phyloP scores from a whole-genome alignment of 2,113 vertebrate genomes.

The Rousettus leschenaultii region DNA sequence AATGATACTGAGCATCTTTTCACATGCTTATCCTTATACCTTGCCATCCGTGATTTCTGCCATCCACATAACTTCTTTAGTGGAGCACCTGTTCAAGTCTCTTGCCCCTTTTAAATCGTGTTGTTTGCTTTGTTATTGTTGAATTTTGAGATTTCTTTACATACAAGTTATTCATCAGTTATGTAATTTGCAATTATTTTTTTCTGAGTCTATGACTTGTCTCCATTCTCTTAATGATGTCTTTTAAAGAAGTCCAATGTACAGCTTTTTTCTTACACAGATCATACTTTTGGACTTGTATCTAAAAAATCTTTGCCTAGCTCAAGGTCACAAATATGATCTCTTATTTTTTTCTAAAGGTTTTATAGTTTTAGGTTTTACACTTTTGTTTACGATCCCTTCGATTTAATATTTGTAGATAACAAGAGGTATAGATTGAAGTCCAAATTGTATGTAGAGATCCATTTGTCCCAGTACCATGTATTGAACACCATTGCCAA shows the following conservation, averaged over 20 bases:
- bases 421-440: not conserved
- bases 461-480: not conserved
- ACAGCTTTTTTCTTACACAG: not conserved
- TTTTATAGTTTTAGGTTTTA: not conserved
- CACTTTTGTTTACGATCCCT: not conserved
- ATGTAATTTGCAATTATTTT: not conserved
- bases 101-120: not conserved
- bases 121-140: not conserved
- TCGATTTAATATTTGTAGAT: not conserved
- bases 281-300: not conserved
- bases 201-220: not conserved
- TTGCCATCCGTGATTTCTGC: not conserved
- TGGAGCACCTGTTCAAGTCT: not conserved
- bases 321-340: not conserved
- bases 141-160: not conserved
- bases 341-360: not conserved
- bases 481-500: not conserved
- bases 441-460: not conserved
- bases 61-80: not conserved
- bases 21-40: not conserved
- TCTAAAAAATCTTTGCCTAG: not conserved
- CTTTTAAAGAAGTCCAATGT: not conserved
- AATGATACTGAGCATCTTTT: not conserved
- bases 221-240: not conserved
- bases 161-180: not conserved